Evolutionary conservation across 2,797 vertebrate species (phyloP), one percentile per base, ranked within the genome.

Genomic region (Siniperca scherzeri): DNA sequence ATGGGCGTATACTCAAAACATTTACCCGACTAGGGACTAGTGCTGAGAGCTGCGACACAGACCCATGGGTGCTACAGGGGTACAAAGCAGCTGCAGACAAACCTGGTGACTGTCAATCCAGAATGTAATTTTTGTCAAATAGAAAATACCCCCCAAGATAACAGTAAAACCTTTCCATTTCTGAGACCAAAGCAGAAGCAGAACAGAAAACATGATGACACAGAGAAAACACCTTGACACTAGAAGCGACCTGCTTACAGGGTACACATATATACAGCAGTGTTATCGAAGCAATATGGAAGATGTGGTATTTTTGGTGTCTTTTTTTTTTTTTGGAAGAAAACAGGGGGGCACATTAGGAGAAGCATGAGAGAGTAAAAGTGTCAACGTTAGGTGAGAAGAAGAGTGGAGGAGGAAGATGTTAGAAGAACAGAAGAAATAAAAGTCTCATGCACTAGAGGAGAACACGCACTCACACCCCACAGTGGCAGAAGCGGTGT

Each of bases 381-480:
- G 87, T 90, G 84, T 92, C 96, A 98, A 98, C 96, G 96, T 99
- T 98, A 99, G 96, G 96, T 95, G 85, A 91, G 86, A 92, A 89
- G 77, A 86, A 89, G 90, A 93, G 91, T 77, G 86, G 87, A 93
- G 95, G 94, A 97, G 97, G 96, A 97, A 97, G 93, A 97, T 97
- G 97, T 99, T 99, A 98, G 92, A 92, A 88, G 73, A 89, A 90
- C 83, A 90, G 83, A 88, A 91, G 72, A 92, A 82, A 74, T 69
- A 85, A 86, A 92, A 80, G 97, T 97, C 96, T 98, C 99, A 99
- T 99, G 99, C 99, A 99, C 98, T 98, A 97, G 97, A 97, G 97
- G 98, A 94, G 94, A 99, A 98, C 98, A 99, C 98, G 97, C 98
- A 99, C 99, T 99, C 99, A 99, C 99, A 99, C 98, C 98, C 99